Conservation (phyloP, 2,797 vertebrate species). For the Bradypus variegatus region DNA sequence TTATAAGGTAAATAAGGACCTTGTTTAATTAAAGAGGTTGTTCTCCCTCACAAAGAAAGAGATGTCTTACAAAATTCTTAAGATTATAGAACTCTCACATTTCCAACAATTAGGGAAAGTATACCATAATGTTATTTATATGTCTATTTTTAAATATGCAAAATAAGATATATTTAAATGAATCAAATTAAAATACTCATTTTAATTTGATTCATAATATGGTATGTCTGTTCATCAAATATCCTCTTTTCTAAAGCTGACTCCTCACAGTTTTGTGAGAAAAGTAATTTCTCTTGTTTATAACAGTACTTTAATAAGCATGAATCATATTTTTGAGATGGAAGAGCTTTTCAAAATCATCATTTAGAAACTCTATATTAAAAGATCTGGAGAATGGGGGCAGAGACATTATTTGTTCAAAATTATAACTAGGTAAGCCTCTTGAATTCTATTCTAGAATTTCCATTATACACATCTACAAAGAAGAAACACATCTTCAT, state of each 20-base stretch:
- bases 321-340: background rate
- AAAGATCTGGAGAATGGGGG: background rate
- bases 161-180: conserved; percentile 4
- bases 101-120: conserved; percentile 12
- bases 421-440: conserved; percentile 16
- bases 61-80: background rate
- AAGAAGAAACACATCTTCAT: background rate
- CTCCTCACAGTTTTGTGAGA: background rate
- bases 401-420: conserved; percentile 38
- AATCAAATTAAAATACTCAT: background rate
- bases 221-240: conserved; percentile 19
- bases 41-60: background rate
- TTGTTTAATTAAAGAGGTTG: conserved; percentile 6
- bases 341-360: conserved; percentile 25
- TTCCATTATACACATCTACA: conserved; percentile 14
- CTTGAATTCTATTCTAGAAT: conserved; percentile 10
- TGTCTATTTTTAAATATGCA: conserved; percentile 16
- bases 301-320: conserved; percentile 9
- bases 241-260: conserved; percentile 27
- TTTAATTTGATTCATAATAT: conserved; percentile 32
- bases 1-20: background rate
- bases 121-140: background rate
- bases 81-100: conserved; percentile 16
- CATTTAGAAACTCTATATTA: background rate
- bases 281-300: conserved; percentile 3